Evolutionary conservation across 2,797 vertebrate genomes (phyloP).

Genomic region (Lithobates sylvaticus): DNA sequence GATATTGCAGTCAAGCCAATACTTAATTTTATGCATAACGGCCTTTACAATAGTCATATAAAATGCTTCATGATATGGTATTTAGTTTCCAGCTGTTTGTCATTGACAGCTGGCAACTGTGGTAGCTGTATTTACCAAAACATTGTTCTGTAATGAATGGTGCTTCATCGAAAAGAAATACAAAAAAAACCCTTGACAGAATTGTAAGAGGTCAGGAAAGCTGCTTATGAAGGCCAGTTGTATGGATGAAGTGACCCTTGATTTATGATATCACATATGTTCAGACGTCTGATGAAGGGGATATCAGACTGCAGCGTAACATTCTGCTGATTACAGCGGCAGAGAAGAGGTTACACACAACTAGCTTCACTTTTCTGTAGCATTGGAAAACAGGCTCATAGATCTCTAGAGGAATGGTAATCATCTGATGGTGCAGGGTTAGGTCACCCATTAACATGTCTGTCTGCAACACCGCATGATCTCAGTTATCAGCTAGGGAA

Average conservation of each 20-base stretch:
- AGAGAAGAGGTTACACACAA: slow-evolving; percentile 26
- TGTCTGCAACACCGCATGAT: slow-evolving; percentile 73
- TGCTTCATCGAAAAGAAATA: not conserved
- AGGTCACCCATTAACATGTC: slow-evolving; percentile 78
- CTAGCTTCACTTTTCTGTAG: slow-evolving; percentile 9
- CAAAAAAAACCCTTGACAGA: no score
- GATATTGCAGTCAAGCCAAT: no score
- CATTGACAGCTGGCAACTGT: not conserved
- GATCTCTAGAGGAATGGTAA: slow-evolving; percentile 70
- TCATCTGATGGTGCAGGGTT: slow-evolving; percentile 66
- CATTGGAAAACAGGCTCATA: slow-evolving; percentile 51
- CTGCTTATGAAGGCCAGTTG: not conserved
- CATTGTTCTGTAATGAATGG: not conserved
- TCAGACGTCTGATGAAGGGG: not conserved
- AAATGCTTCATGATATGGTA: no score
- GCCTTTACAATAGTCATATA: no score
- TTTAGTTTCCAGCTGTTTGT: not conserved
- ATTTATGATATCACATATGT: not conserved
- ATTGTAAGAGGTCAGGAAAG: no score
- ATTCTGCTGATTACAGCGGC: slow-evolving; percentile 60
- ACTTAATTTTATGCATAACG: no score
- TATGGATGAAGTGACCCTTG: no score
- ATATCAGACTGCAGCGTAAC: not conserved
- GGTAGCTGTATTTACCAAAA: not conserved
- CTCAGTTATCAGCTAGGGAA: slow-evolving; percentile 75